Evolutionary conservation across 1,140 invertebrate species (phyloP), one percentile per base, ranked within the genome.

Genomic region (Drosophila fuyamai): DNA sequence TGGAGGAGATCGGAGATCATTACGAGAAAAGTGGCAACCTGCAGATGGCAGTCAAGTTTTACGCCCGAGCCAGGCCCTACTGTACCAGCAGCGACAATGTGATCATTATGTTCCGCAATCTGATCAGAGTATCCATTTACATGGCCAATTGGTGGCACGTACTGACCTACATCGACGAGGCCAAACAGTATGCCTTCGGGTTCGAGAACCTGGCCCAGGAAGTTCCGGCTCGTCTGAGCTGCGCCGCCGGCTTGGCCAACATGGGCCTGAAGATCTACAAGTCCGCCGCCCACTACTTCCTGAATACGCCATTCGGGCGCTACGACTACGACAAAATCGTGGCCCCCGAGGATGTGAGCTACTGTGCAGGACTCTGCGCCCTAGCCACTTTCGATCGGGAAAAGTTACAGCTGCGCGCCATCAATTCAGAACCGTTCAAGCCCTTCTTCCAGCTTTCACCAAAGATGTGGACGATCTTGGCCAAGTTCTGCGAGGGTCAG

Each of bases 71-170:
- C 6, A 65, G 83, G n/a, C 48, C 66, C 5, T 86, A 88, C 23
- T 88, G 83, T 67, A 86, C 83, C 36, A 88, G 56, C 50, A 79
- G 76, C 51, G 83, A 86, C 2, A 61, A 86, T 46, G 83, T 86
- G 1, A 83, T 86, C 57, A 48, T 54, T n/a, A 70, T 88, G 79
- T 83, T 83, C 13, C 67, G 66, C 27, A 79, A 86, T 23, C 59
- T 86, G 10, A 88, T 86, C 2, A 48, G 63, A 7, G 79, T 86
- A 0, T 88, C 83, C 50, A 86, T 86, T 9, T 83, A 88, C 16
- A 88, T 86, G 83, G 40, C 59, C 38, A 86, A 86, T 16, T 86
- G 83, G 83, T 86, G 83, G 83, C 75, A 88, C 7, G 83, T 86
- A 8, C 72, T 86, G 40, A 79, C 79, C 63, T 86, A 88, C 40